Conservation (phyloP, 2,797 vertebrate genomes). For the Apogon hyalosoma region DNA sequence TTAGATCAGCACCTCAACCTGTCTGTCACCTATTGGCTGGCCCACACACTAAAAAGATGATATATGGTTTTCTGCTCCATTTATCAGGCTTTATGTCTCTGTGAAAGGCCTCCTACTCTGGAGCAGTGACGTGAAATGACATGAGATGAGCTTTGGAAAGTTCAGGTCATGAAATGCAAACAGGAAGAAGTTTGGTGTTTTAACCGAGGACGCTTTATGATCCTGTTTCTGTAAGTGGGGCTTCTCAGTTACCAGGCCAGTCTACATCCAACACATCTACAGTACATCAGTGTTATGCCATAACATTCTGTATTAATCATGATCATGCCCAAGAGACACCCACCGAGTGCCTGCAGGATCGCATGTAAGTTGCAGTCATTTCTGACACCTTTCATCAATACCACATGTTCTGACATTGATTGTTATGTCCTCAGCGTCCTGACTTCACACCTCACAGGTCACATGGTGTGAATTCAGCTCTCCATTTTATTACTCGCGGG, state of each 20-base stretch:
- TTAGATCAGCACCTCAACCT: constrained; percentile 60
- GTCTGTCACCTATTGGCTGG: constrained; percentile 48
- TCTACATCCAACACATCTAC: constrained; percentile 11
- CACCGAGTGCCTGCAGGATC: constrained; percentile 67
- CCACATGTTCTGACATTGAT: constrained; percentile 79
- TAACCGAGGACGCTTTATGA: constrained; percentile 19
- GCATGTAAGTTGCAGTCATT: constrained; percentile 65
- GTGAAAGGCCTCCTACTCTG: constrained; percentile 1
- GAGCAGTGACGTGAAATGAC: neutral
- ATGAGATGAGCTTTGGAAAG: constrained; percentile 24
- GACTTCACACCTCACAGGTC: constrained; percentile 71
- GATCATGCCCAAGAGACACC: constrained; percentile 62
- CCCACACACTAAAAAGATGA: constrained; percentile 37
- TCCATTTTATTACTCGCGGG: constrained; percentile 72
- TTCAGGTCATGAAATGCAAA: constrained; percentile 20
- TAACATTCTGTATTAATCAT: constrained; percentile 65
- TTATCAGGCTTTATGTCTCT: constrained; percentile 7
- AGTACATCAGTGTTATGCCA: constrained; percentile 31
- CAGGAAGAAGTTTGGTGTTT: constrained; percentile 25
- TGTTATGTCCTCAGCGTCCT: constrained; percentile 72
- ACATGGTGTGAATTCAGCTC: constrained; percentile 64
- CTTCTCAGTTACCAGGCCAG: constrained; percentile 3
- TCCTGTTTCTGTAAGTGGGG: neutral
- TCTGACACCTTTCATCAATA: constrained; percentile 78
- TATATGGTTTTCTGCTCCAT: neutral